Percentiles rank a stretch among this genome's conserved stretches.
Conservation (phyloP, 1,140 invertebrate species). For the Scaptomyza hsui region DNA sequence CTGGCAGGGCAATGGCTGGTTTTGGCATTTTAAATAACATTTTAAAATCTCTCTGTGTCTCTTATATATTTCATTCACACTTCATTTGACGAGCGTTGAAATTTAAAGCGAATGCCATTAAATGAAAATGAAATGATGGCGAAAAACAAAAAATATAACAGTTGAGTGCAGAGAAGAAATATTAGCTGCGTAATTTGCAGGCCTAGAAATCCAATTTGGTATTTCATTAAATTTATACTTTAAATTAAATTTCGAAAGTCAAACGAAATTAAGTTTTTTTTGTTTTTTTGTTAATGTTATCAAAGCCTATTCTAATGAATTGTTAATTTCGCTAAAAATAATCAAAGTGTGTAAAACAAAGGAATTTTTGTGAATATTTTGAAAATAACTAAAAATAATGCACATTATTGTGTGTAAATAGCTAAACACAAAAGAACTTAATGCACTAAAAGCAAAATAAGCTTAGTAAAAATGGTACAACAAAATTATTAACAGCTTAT, state of each 20-base stretch:
- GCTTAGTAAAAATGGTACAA: not conserved
- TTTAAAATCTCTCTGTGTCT: constrained; percentile 54
- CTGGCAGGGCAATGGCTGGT: constrained; percentile 22
- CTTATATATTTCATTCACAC: constrained; percentile 57
- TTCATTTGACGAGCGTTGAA: constrained; percentile 62
- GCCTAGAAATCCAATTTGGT: constrained; percentile 4
- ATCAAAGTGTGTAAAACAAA: not conserved
- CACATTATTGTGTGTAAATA: too few relatives aligned
- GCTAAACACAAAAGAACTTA: too few relatives aligned
- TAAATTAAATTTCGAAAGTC: not conserved
- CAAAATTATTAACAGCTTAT: too few relatives aligned
- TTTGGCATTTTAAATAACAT: constrained; percentile 69
- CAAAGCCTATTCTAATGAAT: not conserved
- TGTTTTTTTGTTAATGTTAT: not conserved
- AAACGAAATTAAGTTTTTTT: not conserved
- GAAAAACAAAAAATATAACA: constrained; percentile 18
- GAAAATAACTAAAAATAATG: not conserved
- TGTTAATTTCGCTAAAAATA: not conserved
- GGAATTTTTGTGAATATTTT: not conserved
- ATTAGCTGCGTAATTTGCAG: constrained; percentile 63
- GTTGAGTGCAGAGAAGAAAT: constrained; percentile 59
- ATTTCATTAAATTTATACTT: constrained; percentile 8
- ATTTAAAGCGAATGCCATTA: constrained; percentile 65
- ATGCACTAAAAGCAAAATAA: too few relatives aligned
- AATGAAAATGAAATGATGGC: constrained; percentile 45